phyloP scores from a whole-genome alignment of 2,113 vertebrate genomes.

The Sclerurus mexicanus region DNA sequence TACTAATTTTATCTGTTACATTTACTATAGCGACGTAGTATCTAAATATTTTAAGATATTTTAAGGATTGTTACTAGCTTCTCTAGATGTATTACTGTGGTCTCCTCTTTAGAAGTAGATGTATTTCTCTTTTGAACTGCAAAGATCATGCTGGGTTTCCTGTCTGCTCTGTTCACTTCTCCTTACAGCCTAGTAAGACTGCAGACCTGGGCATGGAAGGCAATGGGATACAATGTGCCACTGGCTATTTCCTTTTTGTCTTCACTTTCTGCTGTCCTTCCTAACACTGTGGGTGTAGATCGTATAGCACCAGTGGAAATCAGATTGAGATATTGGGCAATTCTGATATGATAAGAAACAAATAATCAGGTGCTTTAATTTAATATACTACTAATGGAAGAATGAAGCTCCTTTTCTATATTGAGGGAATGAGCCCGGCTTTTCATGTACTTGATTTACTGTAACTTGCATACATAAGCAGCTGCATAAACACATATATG shows the following conservation, averaged over 20 bases:
- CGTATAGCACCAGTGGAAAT: neutral
- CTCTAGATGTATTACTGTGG: neutral
- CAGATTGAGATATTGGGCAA: neutral
- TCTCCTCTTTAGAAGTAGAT: neutral
- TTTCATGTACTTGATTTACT: neutral
- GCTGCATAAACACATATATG: neutral
- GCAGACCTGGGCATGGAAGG: neutral
- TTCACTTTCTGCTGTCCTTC: neutral
- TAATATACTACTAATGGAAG: neutral
- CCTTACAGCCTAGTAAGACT: neutral
- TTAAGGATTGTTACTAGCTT: neutral
- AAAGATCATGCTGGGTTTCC: neutral
- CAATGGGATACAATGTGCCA: neutral
- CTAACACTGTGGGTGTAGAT: neutral
- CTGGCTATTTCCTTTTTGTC: neutral
- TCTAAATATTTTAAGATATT: neutral
- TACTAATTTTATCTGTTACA: neutral
- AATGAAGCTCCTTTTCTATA: neutral
- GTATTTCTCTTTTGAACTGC: neutral
- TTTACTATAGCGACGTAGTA: neutral
- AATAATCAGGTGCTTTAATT: neutral
- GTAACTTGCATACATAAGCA: neutral
- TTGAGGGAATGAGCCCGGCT: neutral
- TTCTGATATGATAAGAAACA: neutral
- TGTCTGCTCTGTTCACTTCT: neutral